Percentiles rank a stretch among this genome's conserved stretches.
These are phyloP conservation scores for Microvelia longipes DNA, from an alignment of 1,140 invertebrate genomes.

Conservation along the genomic window DNA sequence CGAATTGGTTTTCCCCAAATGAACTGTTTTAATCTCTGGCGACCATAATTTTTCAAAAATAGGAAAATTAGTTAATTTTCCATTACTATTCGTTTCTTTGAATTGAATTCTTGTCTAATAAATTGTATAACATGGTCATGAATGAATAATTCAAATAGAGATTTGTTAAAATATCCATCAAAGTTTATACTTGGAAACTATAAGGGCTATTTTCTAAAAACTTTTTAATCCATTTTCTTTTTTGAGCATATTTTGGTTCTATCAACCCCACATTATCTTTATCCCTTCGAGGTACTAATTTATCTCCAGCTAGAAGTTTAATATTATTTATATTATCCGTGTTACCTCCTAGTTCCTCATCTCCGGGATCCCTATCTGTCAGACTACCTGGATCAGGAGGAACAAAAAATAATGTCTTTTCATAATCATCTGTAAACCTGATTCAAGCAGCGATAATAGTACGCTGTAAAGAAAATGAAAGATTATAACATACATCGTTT, in stretches of 20 bases:
- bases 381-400: constrained; percentile 12
- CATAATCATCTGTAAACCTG: not conserved
- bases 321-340: constrained; percentile 16
- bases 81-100: not conserved
- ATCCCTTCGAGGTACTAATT: constrained; percentile 10
- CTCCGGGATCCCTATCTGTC: constrained; percentile 18
- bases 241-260: constrained; percentile 9
- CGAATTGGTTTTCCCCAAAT: constrained; percentile 21
- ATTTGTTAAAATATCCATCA: constrained; percentile 10
- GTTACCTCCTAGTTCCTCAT: constrained; percentile 17
- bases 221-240: constrained; percentile 12
- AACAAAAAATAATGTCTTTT: constrained; percentile 12
- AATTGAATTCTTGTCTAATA: too few relatives aligned
- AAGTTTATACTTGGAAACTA: not conserved
- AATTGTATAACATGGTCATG: too few relatives aligned
- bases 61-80: not conserved
- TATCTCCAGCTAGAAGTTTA: constrained; percentile 13
- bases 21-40: constrained; percentile 23
- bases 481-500: too few relatives aligned
- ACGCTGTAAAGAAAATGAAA: not conserved
- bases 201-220: constrained; percentile 4
- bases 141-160: constrained; percentile 10
- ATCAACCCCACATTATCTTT: constrained; percentile 7
- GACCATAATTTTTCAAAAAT: constrained; percentile 21
- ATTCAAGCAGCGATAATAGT: not conserved